A percentile compares a stretch with the other conserved stretches of the same genome.
Evolutionary conservation across 2,888 invertebrate genomes (phyloP).

Genomic region (Tenodera sinensis): DNA sequence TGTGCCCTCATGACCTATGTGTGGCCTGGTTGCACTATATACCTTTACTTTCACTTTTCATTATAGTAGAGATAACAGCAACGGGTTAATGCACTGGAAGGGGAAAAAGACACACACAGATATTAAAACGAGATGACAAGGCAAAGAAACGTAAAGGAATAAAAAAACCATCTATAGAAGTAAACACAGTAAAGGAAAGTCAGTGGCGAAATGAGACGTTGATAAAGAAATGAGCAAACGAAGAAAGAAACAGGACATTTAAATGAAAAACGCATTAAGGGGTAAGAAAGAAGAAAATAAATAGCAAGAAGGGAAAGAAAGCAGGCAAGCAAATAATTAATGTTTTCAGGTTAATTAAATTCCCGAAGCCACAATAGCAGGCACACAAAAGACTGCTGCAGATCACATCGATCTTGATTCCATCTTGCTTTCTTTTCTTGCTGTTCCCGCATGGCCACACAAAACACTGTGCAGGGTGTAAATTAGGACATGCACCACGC

Average conservation of each 20-base stretch:
- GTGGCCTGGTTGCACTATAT: too few relatives aligned
- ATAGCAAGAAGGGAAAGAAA: not conserved
- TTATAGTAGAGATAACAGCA: too few relatives aligned
- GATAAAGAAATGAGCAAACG: not conserved
- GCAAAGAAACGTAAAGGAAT: too few relatives aligned
- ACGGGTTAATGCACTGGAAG: too few relatives aligned
- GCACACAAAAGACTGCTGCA: not conserved
- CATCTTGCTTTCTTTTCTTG: not conserved
- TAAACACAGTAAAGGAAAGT: too few relatives aligned
- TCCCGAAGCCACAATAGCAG: not conserved
- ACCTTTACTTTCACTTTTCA: too few relatives aligned
- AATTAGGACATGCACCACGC: not conserved
- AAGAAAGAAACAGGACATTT: not conserved
- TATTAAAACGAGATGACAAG: too few relatives aligned
- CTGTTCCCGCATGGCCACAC: not conserved
- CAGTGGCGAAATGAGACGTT: not conserved
- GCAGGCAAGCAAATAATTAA: not conserved
- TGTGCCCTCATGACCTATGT: too few relatives aligned
- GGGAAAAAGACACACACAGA: too few relatives aligned
- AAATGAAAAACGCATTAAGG: not conserved
- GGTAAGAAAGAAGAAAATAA: not conserved
- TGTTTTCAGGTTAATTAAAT: slow-evolving; percentile 10
- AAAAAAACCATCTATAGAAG: too few relatives aligned
- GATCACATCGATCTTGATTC: not conserved
- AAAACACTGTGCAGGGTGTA: not conserved